Evolutionary conservation across 1,140 invertebrate genomes (phyloP).

Genomic region (Pseudomyrmex sp.): DNA sequence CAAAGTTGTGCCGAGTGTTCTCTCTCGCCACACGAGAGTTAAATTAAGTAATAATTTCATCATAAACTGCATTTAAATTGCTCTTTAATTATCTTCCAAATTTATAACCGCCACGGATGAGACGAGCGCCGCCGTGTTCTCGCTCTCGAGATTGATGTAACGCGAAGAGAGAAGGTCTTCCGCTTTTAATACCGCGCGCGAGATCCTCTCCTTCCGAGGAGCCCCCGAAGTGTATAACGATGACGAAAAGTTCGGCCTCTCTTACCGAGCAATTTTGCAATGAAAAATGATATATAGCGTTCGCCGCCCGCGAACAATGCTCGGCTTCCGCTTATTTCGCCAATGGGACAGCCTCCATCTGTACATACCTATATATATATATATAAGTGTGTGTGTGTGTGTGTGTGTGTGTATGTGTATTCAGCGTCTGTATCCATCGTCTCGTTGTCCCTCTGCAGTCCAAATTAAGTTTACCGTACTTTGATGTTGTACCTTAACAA

Average conservation of each 20-base stretch:
- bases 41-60: constrained; percentile 41
- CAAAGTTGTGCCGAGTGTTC: neutral
- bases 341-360: constrained; percentile 42
- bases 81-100: constrained; percentile 36
- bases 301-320: constrained; percentile 5
- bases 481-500: constrained; percentile 68
- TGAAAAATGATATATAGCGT: constrained; percentile 24
- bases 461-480: constrained; percentile 67
- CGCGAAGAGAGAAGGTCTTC: neutral
- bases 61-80: constrained; percentile 17
- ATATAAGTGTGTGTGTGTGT: no score
- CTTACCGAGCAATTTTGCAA: constrained; percentile 17
- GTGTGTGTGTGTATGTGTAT: neutral
- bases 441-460: constrained; percentile 34
- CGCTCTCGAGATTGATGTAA: constrained; percentile 30
- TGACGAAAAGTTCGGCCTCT: constrained; percentile 11
- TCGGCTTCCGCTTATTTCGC: constrained; percentile 21
- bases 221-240: neutral
- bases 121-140: neutral
- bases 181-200: neutral
- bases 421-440: constrained; percentile 37
- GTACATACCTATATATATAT: constrained; percentile 16
- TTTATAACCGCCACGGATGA: constrained; percentile 16
- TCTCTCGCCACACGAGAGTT: neutral
- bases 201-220: neutral